phyloP scores from a whole-genome alignment of 2,113 vertebrate species.

The Ammodytes dubius region DNA sequence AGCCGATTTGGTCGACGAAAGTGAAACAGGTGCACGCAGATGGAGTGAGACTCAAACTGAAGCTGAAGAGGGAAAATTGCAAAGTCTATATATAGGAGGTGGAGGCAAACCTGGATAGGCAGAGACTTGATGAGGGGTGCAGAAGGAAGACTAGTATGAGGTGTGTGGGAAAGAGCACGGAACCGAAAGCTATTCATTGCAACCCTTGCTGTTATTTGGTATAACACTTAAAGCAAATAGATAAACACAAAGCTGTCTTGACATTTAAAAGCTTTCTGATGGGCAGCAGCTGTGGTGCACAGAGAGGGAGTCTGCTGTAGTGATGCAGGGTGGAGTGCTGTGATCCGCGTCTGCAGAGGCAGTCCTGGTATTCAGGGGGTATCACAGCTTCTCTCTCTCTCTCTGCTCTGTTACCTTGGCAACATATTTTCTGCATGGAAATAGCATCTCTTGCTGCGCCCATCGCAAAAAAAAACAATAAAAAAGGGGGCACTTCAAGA shows the following conservation, averaged over 20 bases:
- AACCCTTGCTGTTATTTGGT: slow-evolving; percentile 1
- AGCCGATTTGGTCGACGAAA: slow-evolving; percentile 20
- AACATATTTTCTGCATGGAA: slow-evolving; percentile 88
- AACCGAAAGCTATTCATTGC: slow-evolving; percentile 23
- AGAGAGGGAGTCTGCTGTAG: slow-evolving; percentile 11
- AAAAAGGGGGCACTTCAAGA: slow-evolving; percentile 37
- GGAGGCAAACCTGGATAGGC: slow-evolving; percentile 21
- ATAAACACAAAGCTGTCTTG: background rate
- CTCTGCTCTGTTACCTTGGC: slow-evolving; percentile 86
- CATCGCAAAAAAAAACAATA: slow-evolving; percentile 45
- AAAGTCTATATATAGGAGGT: slow-evolving; percentile 58
- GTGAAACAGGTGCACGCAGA: slow-evolving; percentile 39
- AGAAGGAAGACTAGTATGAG: slow-evolving; percentile 50
- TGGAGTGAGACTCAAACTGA: background rate
- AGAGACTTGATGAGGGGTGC: slow-evolving; percentile 33
- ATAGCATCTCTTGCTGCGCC: slow-evolving; percentile 82
- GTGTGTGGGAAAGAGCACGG: background rate
- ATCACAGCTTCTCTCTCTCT: slow-evolving; percentile 59
- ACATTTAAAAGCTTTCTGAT: slow-evolving; percentile 47
- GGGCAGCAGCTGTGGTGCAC: slow-evolving; percentile 7
- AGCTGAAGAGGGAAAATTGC: slow-evolving; percentile 24
- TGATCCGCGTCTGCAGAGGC: slow-evolving; percentile 59
- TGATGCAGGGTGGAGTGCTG: slow-evolving; percentile 58
- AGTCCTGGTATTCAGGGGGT: slow-evolving; percentile 68
- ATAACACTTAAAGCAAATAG: slow-evolving; percentile 26